A percentile compares a stretch with the other conserved stretches of the same genome.
Evolutionary conservation across 2,888 invertebrate genomes (phyloP).

Genomic region (Isoperla grammatica): DNA sequence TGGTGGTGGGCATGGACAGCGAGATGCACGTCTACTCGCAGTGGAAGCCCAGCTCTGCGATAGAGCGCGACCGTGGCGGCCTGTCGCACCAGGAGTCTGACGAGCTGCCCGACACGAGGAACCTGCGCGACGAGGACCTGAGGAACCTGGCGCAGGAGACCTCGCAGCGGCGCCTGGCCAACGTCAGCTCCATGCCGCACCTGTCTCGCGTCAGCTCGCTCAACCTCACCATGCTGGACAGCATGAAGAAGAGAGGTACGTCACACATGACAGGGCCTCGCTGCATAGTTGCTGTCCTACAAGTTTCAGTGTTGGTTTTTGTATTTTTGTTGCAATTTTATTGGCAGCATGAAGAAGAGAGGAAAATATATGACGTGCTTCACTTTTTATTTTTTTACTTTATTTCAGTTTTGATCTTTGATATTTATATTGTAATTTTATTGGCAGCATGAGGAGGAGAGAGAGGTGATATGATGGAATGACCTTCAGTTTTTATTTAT

Average conservation of each 20-base stretch:
- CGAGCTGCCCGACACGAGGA: constrained; percentile 66
- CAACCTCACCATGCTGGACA: constrained; percentile 71
- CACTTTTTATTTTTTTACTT: no score
- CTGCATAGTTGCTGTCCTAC: no score
- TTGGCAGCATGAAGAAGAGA: no score
- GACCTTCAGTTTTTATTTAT: no score
- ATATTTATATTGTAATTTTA: no score
- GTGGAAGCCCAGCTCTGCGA: constrained; percentile 72
- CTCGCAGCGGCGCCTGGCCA: constrained; percentile 60
- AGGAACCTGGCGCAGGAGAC: constrained; percentile 62
- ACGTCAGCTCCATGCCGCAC: constrained; percentile 72
- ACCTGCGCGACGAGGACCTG: constrained; percentile 64
- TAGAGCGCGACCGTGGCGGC: constrained; percentile 29
- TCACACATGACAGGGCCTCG: background rate
- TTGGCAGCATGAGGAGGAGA: no score
- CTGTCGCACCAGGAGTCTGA: constrained; percentile 54
- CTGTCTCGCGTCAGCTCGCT: constrained; percentile 79
- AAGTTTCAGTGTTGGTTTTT: no score
- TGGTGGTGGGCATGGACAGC: constrained; percentile 98
- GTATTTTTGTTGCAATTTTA: no score
- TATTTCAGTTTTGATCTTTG: no score
- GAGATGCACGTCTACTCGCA: constrained; percentile 99
- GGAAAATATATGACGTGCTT: no score
- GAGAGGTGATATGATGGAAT: no score
- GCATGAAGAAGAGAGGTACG: constrained; percentile 54